A percentile compares a stretch with the other conserved stretches of the same genome.
Conservation (phyloP, 2,797 vertebrate genomes). For the Chiroxiphia lanceolata region DNA sequence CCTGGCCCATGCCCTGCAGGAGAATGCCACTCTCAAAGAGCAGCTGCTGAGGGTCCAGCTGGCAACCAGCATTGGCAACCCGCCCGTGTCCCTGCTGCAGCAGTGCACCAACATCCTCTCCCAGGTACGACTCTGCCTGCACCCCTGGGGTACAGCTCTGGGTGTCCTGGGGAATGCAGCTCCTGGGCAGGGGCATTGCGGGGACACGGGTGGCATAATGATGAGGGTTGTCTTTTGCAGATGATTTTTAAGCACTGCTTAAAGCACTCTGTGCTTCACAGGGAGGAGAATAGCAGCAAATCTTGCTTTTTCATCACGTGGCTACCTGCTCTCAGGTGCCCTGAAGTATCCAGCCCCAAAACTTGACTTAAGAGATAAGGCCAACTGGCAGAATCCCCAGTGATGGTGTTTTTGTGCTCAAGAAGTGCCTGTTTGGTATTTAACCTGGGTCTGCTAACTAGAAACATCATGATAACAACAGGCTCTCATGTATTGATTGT, state of each 20-base stretch:
- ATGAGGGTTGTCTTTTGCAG: not conserved
- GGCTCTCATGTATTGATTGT: accelerated
- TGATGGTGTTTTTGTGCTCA: accelerated
- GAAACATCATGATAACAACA: not conserved
- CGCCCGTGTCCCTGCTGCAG: conserved; percentile 94
- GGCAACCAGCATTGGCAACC: conserved; percentile 95
- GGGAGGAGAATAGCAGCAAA: not conserved
- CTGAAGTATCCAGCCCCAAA: not conserved
- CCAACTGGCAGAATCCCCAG: not conserved
- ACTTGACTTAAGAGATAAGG: not conserved
- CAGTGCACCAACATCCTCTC: conserved; percentile 99
- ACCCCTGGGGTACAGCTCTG: not conserved
- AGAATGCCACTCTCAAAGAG: conserved; percentile 94
- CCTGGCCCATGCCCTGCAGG: conserved; percentile 92
- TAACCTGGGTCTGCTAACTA: not conserved
- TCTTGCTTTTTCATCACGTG: accelerated
- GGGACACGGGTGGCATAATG: accelerated
- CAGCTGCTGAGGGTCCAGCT: conserved; percentile 95
- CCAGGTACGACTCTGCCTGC: conserved; percentile 79
- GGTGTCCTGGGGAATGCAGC: not conserved
- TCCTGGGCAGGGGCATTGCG: accelerated
- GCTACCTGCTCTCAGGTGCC: not conserved
- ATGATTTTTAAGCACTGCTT: not conserved
- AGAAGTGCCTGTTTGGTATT: not conserved
- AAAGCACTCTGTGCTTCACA: accelerated